Base-by-base conservation (phyloP, 2,888 invertebrate genomes). In the Oscheius sp. region DNA sequence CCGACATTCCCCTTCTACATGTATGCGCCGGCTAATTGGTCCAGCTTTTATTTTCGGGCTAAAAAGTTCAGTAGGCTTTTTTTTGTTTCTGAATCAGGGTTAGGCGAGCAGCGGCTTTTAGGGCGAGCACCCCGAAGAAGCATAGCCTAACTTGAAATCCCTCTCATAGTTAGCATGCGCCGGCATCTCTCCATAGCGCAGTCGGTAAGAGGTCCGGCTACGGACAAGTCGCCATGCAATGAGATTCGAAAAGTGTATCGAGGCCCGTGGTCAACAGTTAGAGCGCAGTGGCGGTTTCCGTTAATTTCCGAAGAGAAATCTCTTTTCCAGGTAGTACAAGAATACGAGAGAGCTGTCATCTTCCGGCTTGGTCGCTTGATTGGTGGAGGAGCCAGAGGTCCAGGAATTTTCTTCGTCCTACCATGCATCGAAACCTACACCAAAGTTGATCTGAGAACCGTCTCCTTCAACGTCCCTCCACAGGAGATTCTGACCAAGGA, bases 401-500 rank as follows among this genome's bases (percentile, higher is more conserved):
- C 90, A 42, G 80, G 85, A 63, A 85, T 86, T 21, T 85, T 85
- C 68, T 84, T 84, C 60, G 80, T 83, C 1, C 91, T 96, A 79
- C 96, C 96, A 0, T 96, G 96, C 91, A 95, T 96, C 88, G 96
- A 92, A 78, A 90, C 89, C 59, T 96, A 96, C 89, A 94, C 94
- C 48, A 93, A 95, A 79, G 95, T 97, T 21, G 97, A 97, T 90
- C 91, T 97, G 77, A 93, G 97, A 62, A 96, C 96, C 2, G 93
- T 96, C 0, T 96, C 96, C 1, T 97, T 96, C 90, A 96, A 96
- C 89, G 95, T 97, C 59, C 96, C 97, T 66, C 96, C 97, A 0
- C 97, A 97, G 92, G 97, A 97, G 96, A 96, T 97, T 13, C 91
- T 97, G 84, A 96, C 96, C 50, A 96, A 96, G 90, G 97, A 97